A percentile compares a stretch with the other conserved stretches of the same genome.
Evolutionary conservation across 2,888 invertebrate genomes (phyloP).

Genomic region (Charanyca ferruginea): DNA sequence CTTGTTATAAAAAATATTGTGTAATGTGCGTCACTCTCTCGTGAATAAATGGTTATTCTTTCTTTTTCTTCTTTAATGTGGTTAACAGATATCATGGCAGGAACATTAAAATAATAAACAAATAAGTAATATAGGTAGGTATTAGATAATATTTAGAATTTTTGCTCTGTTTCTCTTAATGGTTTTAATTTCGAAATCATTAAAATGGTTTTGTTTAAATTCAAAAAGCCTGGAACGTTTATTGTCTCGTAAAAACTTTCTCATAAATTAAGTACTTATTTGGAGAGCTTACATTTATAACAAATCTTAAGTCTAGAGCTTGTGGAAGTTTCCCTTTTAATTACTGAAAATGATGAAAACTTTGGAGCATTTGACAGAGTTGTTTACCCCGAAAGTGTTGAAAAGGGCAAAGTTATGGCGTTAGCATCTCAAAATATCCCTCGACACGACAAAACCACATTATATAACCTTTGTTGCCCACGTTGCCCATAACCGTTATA

Average conservation of each 20-base stretch:
- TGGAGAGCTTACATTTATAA: constrained; percentile 24
- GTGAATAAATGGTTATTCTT: too few relatives aligned
- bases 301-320: constrained; percentile 26
- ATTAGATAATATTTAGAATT: too few relatives aligned
- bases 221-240: not conserved
- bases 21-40: too few relatives aligned
- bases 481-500: constrained; percentile 74
- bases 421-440: constrained; percentile 63
- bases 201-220: not conserved
- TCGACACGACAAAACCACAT: constrained; percentile 76
- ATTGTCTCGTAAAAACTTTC: constrained; percentile 26
- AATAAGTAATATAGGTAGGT: too few relatives aligned
- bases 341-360: constrained; percentile 7
- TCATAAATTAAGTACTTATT: not conserved
- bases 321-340: constrained; percentile 16
- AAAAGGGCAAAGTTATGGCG: constrained; percentile 51
- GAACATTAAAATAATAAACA: too few relatives aligned
- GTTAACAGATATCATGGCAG: too few relatives aligned
- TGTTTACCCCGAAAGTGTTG: constrained; percentile 51
- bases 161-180: not conserved
- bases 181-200: not conserved
- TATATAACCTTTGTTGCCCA: constrained; percentile 68
- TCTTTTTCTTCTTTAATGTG: too few relatives aligned
- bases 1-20: too few relatives aligned
- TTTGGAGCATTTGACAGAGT: constrained; percentile 5